Evolutionary conservation across 2,113 vertebrate genomes (phyloP).

Genomic region (Sminthopsis crassicaudata): DNA sequence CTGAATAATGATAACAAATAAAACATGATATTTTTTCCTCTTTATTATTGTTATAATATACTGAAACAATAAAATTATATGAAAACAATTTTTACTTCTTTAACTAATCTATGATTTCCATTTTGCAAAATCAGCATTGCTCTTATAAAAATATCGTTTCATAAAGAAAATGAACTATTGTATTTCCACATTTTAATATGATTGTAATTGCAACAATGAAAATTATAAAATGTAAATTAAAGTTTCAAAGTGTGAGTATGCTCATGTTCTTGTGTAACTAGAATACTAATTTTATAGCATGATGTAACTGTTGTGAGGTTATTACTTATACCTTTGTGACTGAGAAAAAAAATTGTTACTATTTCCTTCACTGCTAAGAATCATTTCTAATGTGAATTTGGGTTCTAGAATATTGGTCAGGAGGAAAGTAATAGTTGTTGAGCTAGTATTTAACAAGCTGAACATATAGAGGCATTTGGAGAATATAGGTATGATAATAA

Average conservation of each 20-base stretch:
- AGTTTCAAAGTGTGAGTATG: neutral
- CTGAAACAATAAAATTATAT: neutral
- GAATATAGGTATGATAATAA: neutral
- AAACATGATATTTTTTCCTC: neutral
- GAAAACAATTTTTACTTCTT: neutral
- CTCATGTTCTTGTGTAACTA: neutral
- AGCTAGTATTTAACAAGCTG: neutral
- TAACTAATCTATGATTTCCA: neutral
- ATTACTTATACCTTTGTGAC: neutral
- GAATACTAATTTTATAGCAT: neutral
- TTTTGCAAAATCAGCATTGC: neutral
- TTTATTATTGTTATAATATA: neutral
- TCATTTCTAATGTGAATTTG: neutral
- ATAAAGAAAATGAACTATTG: neutral
- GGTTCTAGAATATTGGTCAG: neutral
- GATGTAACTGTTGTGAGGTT: neutral
- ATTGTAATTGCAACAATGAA: neutral
- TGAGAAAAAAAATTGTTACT: neutral
- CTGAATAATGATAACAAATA: neutral
- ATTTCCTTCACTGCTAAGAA: neutral
- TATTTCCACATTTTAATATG: neutral
- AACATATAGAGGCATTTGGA: neutral
- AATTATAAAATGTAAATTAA: neutral
- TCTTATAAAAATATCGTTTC: neutral
- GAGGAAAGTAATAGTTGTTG: neutral